Base-by-base conservation (phyloP, 2,888 invertebrate species). In the Rhopalosiphum nymphaeae region DNA sequence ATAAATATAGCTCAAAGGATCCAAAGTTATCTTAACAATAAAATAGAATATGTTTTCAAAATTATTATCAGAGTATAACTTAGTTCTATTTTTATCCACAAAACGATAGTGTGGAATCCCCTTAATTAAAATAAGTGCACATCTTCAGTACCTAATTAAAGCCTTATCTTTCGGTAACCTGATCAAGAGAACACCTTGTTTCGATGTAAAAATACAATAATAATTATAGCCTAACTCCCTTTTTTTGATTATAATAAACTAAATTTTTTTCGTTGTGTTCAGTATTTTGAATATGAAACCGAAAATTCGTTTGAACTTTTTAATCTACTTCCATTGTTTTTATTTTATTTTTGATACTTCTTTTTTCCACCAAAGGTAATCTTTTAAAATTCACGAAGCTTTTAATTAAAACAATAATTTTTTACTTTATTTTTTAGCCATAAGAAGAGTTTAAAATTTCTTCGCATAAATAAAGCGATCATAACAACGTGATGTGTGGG, bases 201-300 rank as follows among this genome's bases (percentile, higher is more conserved):
- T 44, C 4, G 44, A 89, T 29, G 13, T 67, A 92, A 61, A 67
- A 92, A n/a, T 44, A 26, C n/a, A 89, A 89, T 57, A 36, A 89
- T 85, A 91, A 85, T 84, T 42, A 61, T 92, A 49, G 42, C 29
- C 21, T 13, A 46, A 92, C 42, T 46, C 29, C 49, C 36, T 61
- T 87, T 92, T 92, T 87, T 92, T 92, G 42, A 49, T 61, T 29
- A 46, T 92, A 92, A 92, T 92, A 67, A 87, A 87, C 29, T 21
- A 5, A 10, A 42, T 92, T 87, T 49, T 61, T 88, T 78, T 26
- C 36, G 5, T 36, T 46, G 29, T 44, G 49, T 36, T 61, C 11
- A 49, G 26, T 49, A 49, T 87, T 29, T 46, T 13, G 36, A 91
- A 92, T 92, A 88, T 92, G 67, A 92, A 67, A 87, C 92, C 87